Conservation (phyloP, 2,113 vertebrate species). For the Ciconia stormi region DNA sequence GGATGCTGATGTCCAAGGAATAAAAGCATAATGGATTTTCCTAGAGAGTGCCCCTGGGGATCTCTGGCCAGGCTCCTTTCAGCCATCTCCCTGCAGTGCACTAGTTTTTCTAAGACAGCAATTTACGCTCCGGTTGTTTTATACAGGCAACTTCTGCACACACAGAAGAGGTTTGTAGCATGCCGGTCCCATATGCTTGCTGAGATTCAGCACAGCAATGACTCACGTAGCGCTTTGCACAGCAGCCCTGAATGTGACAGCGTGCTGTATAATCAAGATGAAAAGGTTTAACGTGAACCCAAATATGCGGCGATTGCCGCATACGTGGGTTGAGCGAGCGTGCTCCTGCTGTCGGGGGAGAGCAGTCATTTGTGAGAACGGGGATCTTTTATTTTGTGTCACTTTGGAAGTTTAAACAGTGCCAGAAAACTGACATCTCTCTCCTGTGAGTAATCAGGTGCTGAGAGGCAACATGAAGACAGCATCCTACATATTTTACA, state of each 20-base stretch:
- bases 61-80: background rate
- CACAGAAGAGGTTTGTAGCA: background rate
- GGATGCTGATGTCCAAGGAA: background rate
- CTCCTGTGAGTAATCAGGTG: background rate
- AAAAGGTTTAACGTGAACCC: conserved; percentile 38
- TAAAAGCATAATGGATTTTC: background rate
- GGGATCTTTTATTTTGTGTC: conserved; percentile 10
- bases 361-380: background rate
- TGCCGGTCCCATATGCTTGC: background rate
- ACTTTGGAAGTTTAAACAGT: background rate
- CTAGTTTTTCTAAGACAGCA: background rate
- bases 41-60: background rate
- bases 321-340: background rate
- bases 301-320: background rate
- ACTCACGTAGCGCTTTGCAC: background rate
- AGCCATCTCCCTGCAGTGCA: background rate
- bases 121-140: background rate
- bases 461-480: background rate
- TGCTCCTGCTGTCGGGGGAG: background rate
- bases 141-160: background rate
- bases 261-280: conserved; percentile 28
- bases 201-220: conserved; percentile 8
- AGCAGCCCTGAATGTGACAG: background rate
- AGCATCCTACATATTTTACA: background rate
- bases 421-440: conserved; percentile 14